These are phyloP conservation scores for Patella caerulea DNA, from an alignment of 2,888 invertebrate species.

Conservation along the genomic window DNA sequence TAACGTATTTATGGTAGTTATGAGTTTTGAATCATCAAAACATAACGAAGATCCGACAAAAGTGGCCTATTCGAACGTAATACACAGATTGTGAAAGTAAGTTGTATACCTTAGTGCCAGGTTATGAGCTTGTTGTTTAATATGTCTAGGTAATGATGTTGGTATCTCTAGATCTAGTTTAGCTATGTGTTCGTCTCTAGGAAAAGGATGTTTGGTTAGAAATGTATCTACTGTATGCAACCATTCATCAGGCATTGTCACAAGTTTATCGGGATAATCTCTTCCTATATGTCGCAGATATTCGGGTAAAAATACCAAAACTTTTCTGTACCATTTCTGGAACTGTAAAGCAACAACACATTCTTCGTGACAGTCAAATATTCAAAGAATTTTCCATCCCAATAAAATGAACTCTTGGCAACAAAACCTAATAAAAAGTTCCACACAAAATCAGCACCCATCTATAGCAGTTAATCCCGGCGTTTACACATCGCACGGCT, in stretches of 20 bases:
- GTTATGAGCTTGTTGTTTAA: conserved; percentile 35
- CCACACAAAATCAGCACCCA: too few species aligned
- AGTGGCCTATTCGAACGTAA: too few species aligned
- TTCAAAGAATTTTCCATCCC: too few species aligned
- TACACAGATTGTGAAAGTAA: too few species aligned
- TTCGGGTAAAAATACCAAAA: conserved; percentile 47
- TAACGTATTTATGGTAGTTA: too few species aligned
- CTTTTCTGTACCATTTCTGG: conserved; percentile 46
- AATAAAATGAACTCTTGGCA: too few species aligned
- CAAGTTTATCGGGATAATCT: not conserved
- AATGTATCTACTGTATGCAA: conserved; percentile 41
- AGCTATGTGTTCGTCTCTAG: conserved; percentile 45
- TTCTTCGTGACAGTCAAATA: not conserved
- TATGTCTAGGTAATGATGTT: conserved; percentile 29
- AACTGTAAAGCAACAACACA: conserved; percentile 28
- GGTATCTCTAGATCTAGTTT: conserved; percentile 39
- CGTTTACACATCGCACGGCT: too few species aligned
- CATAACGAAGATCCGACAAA: too few species aligned
- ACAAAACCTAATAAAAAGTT: too few species aligned
- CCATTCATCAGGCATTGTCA: conserved; percentile 39
- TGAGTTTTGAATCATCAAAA: too few species aligned
- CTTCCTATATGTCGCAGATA: conserved; percentile 33
- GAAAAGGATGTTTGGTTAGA: conserved; percentile 44
- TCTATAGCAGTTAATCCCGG: too few species aligned
- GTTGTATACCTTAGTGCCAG: conserved; percentile 35